phyloP scores from a whole-genome alignment of 2,888 invertebrate species.

The Stictocephala bisonia region DNA sequence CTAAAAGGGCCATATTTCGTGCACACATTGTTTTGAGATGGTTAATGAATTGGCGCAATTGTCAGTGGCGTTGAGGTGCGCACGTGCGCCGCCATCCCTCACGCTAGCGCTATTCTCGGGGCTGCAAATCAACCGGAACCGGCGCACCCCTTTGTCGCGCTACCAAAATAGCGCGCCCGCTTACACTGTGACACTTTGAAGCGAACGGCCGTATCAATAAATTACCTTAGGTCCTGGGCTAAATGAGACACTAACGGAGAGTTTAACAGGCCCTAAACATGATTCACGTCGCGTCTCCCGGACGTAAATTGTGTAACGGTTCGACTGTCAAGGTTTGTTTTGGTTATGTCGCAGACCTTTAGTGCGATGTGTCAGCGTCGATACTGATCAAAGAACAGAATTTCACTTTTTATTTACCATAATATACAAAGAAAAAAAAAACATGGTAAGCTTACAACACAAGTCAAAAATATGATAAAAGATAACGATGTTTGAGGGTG shows the following conservation, averaged over 20 bases:
- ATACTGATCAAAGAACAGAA: too few relatives aligned
- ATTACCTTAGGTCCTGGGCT: slow-evolving; percentile 16
- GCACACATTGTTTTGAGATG: slow-evolving; percentile 18
- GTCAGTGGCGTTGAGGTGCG: neutral
- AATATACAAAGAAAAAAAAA: too few relatives aligned
- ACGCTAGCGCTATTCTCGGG: slow-evolving; percentile 31
- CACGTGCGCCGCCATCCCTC: slow-evolving; percentile 33
- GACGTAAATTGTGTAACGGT: slow-evolving; percentile 22
- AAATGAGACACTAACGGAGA: slow-evolving; percentile 32
- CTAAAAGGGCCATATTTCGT: slow-evolving; percentile 29
- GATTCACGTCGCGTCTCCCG: slow-evolving; percentile 17
- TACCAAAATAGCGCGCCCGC: slow-evolving; percentile 27
- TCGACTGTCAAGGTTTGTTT: too few relatives aligned
- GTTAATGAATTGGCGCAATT: slow-evolving; percentile 36
- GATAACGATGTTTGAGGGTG: too few relatives aligned
- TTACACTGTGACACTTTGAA: slow-evolving; percentile 39
- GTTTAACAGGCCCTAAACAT: slow-evolving; percentile 25
- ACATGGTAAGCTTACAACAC: too few relatives aligned
- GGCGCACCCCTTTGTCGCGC: neutral
- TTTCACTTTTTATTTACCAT: too few relatives aligned
- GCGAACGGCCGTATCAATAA: slow-evolving; percentile 39
- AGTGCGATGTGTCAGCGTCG: too few relatives aligned
- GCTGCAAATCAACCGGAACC: slow-evolving; percentile 44
- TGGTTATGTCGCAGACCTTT: too few relatives aligned
- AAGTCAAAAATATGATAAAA: too few relatives aligned